Evolutionary conservation across 2,113 vertebrate genomes (phyloP).

Genomic region (Poicephalus gulielmi): DNA sequence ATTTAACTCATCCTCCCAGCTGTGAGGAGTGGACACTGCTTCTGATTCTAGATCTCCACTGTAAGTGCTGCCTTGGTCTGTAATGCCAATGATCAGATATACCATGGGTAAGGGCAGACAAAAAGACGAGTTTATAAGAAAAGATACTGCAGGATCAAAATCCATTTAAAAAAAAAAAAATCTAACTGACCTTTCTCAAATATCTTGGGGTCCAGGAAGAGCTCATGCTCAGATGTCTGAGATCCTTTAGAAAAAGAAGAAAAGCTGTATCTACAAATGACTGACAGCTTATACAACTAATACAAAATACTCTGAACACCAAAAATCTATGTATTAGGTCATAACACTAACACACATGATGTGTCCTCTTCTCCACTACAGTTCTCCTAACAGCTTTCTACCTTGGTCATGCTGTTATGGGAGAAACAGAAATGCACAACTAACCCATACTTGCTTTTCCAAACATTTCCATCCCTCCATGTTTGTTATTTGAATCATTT

Average conservation of each 20-base stretch:
- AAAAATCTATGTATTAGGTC: background rate
- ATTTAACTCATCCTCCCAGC: slow-evolving; percentile 90
- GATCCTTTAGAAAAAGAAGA: slow-evolving; percentile 69
- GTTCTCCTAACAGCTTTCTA: background rate
- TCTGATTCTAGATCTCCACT: slow-evolving; percentile 91
- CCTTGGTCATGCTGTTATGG: background rate
- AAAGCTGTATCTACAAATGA: slow-evolving; percentile 4
- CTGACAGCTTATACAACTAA: background rate
- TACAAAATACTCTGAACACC: background rate
- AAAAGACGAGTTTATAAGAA: background rate
- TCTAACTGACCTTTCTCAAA: slow-evolving; percentile 80
- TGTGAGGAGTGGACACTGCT: slow-evolving; percentile 87
- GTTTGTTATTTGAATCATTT: background rate
- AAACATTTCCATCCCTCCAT: background rate
- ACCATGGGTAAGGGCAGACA: background rate
- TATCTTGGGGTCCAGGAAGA: slow-evolving; percentile 81
- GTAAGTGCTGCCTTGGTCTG: slow-evolving; percentile 88
- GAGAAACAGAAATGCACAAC: background rate
- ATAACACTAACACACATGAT: background rate
- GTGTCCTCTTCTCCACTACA: background rate
- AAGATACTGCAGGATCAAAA: background rate
- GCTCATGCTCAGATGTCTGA: slow-evolving; percentile 80
- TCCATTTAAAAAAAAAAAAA: background rate
- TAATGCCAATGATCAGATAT: background rate
- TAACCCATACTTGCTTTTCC: background rate